Base-by-base conservation (phyloP, 2,113 vertebrate species). In the Falco punctatus region DNA sequence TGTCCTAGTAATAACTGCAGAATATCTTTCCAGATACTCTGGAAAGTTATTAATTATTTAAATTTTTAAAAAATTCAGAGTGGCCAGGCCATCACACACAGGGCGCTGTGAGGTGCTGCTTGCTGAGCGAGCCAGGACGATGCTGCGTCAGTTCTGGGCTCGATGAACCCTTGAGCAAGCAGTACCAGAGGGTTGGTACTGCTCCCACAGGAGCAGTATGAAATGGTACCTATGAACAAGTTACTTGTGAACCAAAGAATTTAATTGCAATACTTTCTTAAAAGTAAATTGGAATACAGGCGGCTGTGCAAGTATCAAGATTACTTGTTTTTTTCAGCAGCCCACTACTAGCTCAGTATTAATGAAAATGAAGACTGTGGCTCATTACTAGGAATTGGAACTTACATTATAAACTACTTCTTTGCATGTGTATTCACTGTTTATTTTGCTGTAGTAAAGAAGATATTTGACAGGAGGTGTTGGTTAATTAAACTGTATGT, bases 161-260 rank as follows among this genome's bases (percentile, higher is more conserved):
- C 11, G 7, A 6, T 3, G 42, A 30, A n/a, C 11, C 26, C 59
- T 30, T 28, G 5, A 1, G 33, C 13, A 5, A 19, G 7, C 15
- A 6, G 23, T 7, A 11, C 30, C n/a, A 15, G 26, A 5, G 13
- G 3, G 1, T 26, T 9, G 44, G 51, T 26, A 1, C n/a, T 18
- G 48, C 14, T 73, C 49, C 54, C 55, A 6, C 14, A 1, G 38
- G 38, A 38, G 38, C 38, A 38, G 38, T 38, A 38, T 38, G 38
- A 38, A 38, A 17, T 1, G 5, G 11, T 5, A 21, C 32, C 54
- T 40, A 7, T 26, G 66, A 48, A 24, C 33, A 30, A 64, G 19
- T 61, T 49, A 18, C 16, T 61, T 23, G 54, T 57, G 32, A 86
- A 57, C 9, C 26, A 11, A 20, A 24, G 57, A 26, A 18, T 78